Evolutionary conservation across 92 coral and sea anemone genomes (phyloP).

Genomic region (Zoanthus solanderi): DNA sequence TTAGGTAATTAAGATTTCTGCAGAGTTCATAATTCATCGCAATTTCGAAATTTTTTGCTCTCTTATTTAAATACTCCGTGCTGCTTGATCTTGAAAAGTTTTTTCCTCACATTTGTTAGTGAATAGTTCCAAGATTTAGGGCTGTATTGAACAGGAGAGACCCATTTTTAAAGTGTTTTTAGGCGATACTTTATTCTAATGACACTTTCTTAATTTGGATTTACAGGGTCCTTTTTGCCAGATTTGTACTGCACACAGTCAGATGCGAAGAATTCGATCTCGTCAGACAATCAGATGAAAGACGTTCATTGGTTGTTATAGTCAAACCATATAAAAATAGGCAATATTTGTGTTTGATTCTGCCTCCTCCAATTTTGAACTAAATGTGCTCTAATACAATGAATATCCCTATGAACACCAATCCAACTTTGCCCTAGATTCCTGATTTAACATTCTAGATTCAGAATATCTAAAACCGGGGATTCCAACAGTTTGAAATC

Average conservation of each 20-base stretch:
- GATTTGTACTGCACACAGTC: slow-evolving; percentile 94
- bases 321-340: neutral
- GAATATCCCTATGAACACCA: no score
- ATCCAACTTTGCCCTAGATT: no score
- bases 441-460: no score
- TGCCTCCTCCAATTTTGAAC: neutral
- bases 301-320: neutral
- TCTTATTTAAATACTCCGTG: no score
- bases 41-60: no score
- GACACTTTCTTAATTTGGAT: neutral
- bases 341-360: neutral
- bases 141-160: neutral
- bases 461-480: no score
- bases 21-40: no score
- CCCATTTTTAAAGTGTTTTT: neutral
- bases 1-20: no score
- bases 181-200: neutral
- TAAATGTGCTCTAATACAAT: neutral
- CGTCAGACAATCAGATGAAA: slow-evolving; percentile 64
- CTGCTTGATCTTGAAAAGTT: no score
- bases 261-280: slow-evolving; percentile 82
- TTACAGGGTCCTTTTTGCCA: slow-evolving; percentile 91
- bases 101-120: neutral
- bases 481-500: no score
- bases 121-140: neutral